Percentiles rank a stretch among this genome's conserved stretches.
phyloP scores from a whole-genome alignment of 2,113 vertebrate species.

The Limanda limanda region DNA sequence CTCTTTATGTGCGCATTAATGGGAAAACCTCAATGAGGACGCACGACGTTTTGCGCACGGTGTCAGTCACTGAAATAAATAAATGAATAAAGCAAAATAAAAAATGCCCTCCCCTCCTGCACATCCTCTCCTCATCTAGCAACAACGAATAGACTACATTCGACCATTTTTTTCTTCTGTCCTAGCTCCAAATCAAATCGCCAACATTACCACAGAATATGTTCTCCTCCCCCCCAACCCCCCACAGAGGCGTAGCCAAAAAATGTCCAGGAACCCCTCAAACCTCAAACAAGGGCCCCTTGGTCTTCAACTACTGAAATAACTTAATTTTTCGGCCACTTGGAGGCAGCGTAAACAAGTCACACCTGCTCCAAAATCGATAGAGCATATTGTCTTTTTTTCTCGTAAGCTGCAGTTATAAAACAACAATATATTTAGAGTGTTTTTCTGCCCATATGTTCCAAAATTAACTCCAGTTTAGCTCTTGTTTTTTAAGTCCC shows the following conservation, averaged over 20 bases:
- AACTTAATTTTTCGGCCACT: not conserved
- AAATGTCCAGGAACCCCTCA: not conserved
- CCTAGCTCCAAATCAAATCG: not conserved
- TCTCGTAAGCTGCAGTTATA: too few species aligned
- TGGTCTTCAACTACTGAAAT: not conserved
- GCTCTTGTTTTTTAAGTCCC: too few species aligned
- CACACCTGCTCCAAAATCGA: not conserved
- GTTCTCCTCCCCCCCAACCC: not conserved
- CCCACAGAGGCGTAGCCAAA: conserved; percentile 9
- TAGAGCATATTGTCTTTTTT: not conserved
- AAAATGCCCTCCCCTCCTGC: too few species aligned
- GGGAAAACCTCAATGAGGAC: not conserved
- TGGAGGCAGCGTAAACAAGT: not conserved
- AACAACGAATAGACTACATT: not conserved
- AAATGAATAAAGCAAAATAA: not conserved
- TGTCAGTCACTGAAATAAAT: conserved; percentile 4
- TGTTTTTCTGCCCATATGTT: too few species aligned
- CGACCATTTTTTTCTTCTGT: too few species aligned
- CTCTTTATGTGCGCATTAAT: conserved; percentile 10
- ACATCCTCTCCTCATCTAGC: not conserved
- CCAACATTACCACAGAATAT: not conserved
- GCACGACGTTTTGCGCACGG: not conserved
- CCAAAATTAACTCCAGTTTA: too few species aligned
- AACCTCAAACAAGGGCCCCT: not conserved
- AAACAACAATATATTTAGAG: too few species aligned